phyloP scores from a whole-genome alignment of 2,797 vertebrate species.

The Smutsia gigantea region DNA sequence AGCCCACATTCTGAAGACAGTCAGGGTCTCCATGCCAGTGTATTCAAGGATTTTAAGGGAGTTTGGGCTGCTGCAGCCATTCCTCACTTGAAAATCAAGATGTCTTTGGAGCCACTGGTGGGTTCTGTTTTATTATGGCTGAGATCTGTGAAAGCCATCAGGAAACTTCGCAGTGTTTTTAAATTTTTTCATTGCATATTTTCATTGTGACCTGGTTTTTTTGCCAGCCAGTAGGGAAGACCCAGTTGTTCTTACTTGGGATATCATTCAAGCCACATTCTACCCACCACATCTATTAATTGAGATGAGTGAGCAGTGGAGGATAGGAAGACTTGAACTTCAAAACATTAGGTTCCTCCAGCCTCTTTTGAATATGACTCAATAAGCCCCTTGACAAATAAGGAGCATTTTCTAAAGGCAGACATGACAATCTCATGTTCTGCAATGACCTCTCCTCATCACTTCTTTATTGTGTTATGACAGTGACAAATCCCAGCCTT shows the following conservation, averaged over 20 bases:
- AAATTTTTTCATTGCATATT: slow-evolving; percentile 62
- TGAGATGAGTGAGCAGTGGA: slow-evolving; percentile 3
- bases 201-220: slow-evolving; percentile 35
- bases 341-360: slow-evolving; percentile 25
- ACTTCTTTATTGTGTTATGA: background rate
- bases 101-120: background rate
- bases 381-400: background rate
- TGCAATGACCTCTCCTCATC: background rate
- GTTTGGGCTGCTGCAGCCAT: accelerated
- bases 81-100: background rate
- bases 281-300: slow-evolving; percentile 43
- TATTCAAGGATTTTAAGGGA: background rate
- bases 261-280: slow-evolving; percentile 16
- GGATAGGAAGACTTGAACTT: slow-evolving; percentile 1
- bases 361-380: background rate
- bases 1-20: background rate
- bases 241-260: slow-evolving; percentile 51
- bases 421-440: background rate
- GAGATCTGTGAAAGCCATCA: slow-evolving; percentile 9
- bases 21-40: background rate
- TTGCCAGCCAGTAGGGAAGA: slow-evolving; percentile 32
- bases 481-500: background rate
- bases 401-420: slow-evolving; percentile 29
- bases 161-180: slow-evolving; percentile 15
- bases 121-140: slow-evolving; percentile 2